Conservation (phyloP, 2,888 invertebrate genomes). For the Galeruca laticollis region DNA sequence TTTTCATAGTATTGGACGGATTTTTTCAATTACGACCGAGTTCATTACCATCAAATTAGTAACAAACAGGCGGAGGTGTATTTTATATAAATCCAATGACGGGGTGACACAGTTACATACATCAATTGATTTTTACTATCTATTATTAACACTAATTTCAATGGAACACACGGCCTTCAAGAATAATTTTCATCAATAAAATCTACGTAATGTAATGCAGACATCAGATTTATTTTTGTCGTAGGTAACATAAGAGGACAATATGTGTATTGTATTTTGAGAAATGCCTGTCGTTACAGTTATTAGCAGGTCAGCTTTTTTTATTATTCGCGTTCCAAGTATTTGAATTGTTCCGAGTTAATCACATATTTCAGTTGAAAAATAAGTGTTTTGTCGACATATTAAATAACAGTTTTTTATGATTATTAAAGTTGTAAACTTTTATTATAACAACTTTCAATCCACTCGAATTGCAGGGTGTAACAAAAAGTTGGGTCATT, state of each 20-base stretch:
- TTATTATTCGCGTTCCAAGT: background rate
- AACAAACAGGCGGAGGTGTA: background rate
- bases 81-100: background rate
- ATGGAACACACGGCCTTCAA: constrained; percentile 22
- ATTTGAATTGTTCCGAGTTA: background rate
- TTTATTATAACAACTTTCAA: too few species aligned
- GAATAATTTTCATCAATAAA: constrained; percentile 24
- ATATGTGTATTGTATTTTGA: constrained; percentile 1
- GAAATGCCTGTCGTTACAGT: background rate
- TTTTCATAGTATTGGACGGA: background rate
- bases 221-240: constrained; percentile 2
- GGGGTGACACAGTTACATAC: background rate
- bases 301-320: background rate
- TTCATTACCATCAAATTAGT: background rate
- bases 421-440: too few species aligned
- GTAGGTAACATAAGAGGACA: background rate
- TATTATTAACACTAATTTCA: background rate
- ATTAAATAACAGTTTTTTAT: too few species aligned
- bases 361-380: background rate
- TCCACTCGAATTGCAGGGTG: too few species aligned
- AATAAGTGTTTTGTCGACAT: background rate
- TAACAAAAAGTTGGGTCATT: too few species aligned
- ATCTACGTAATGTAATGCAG: background rate
- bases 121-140: background rate
- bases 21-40: background rate